These are phyloP conservation scores for Ctenicera cuprea DNA, from an alignment of 2,888 invertebrate species.

Conservation along the genomic window DNA sequence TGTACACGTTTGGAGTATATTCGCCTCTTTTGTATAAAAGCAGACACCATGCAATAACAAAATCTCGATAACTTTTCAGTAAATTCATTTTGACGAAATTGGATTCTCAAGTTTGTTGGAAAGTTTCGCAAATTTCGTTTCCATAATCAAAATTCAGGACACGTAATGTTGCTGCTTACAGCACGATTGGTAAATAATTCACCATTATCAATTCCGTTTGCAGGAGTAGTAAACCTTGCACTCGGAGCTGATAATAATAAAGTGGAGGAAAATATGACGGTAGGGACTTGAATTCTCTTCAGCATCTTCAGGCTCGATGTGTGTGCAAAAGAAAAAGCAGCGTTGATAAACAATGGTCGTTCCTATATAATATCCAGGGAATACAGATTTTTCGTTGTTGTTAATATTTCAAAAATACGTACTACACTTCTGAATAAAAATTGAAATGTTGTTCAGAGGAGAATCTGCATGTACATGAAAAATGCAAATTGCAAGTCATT, in stretches of 20 bases:
- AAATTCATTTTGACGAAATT: conserved; percentile 39
- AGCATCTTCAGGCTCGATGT: conserved; percentile 38
- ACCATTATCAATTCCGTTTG: conserved; percentile 50
- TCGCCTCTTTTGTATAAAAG: not conserved
- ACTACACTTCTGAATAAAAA: not conserved
- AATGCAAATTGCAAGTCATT: no score
- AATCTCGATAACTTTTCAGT: conserved; percentile 35
- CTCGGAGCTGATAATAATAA: conserved; percentile 46
- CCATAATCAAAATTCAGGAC: conserved; percentile 43
- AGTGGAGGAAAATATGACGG: conserved; percentile 45
- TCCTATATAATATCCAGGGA: conserved; percentile 18
- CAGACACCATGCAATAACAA: conserved; percentile 34
- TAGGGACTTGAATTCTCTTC: conserved; percentile 46
- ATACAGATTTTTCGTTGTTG: conserved; percentile 12
- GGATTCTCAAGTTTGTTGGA: conserved; percentile 30
- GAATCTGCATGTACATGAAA: no score
- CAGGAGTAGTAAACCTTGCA: conserved; percentile 44
- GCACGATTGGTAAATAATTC: conserved; percentile 51
- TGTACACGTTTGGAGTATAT: no score
- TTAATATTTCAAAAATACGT: conserved; percentile 1
- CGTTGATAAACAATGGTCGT: conserved; percentile 42
- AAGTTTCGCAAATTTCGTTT: conserved; percentile 45
- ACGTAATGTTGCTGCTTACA: conserved; percentile 49
- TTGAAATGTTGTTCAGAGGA: no score
- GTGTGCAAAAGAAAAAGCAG: not conserved